Evolutionary conservation across 2,888 invertebrate genomes (phyloP).

Genomic region (Drosophila formosana): DNA sequence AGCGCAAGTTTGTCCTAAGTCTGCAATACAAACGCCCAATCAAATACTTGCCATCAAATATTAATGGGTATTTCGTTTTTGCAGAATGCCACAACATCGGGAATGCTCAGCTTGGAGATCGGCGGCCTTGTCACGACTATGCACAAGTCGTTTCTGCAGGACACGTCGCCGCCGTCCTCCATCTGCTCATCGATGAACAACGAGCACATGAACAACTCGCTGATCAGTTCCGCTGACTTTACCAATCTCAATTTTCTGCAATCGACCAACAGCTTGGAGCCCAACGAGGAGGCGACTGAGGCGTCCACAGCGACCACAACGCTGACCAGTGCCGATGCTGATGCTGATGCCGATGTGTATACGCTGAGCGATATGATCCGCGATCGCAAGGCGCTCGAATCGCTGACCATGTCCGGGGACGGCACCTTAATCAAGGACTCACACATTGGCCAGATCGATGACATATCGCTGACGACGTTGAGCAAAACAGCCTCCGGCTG

Average conservation of each 20-base stretch:
- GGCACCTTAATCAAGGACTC: conserved; percentile 83
- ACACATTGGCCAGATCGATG: conserved; percentile 84
- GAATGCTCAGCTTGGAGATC: conserved; percentile 82
- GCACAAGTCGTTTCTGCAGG: conserved; percentile 84
- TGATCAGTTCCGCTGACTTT: conserved; percentile 85
- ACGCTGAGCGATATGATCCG: conserved; percentile 83
- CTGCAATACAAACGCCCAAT: background rate
- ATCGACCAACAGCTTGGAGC: conserved; percentile 75
- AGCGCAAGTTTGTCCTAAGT: too few species aligned
- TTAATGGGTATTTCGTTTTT: conserved; percentile 1
- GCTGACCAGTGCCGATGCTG: background rate
- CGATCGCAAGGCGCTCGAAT: conserved; percentile 83
- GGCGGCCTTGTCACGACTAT: conserved; percentile 84
- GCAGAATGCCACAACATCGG: conserved; percentile 32
- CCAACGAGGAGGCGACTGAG: conserved; percentile 11
- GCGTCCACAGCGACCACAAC: conserved; percentile 23
- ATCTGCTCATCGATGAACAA: conserved; percentile 83
- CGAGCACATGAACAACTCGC: conserved; percentile 83
- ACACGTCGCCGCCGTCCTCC: conserved; percentile 84
- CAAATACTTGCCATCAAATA: background rate
- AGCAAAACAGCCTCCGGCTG: conserved; percentile 83
- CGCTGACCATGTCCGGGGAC: conserved; percentile 83
- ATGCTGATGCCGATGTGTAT: conserved; percentile 48
- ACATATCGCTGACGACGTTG: conserved; percentile 79
- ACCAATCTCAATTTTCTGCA: conserved; percentile 83